These are phyloP conservation scores for Tenrec ecaudatus DNA, from an alignment of 2,113 vertebrate genomes.

Conservation along the genomic window DNA sequence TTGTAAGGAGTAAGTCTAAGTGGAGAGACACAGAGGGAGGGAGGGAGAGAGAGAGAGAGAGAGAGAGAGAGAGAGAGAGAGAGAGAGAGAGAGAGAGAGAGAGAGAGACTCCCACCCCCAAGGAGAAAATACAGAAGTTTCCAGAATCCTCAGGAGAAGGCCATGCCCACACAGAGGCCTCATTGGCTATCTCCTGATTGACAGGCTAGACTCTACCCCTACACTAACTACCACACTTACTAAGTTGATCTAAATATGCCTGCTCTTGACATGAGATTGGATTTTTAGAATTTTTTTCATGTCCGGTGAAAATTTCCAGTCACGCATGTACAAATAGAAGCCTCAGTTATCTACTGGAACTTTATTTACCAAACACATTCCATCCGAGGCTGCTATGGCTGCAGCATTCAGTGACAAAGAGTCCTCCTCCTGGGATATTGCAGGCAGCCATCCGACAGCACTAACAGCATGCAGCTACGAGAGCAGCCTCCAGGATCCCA, in stretches of 20 bases:
- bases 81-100: no score
- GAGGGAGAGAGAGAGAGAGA: no score
- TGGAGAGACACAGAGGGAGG: no score
- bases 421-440: background rate
- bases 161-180: no score
- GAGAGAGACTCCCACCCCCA: no score
- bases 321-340: background rate
- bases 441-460: background rate
- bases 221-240: background rate
- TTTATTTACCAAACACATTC: conserved; percentile 13
- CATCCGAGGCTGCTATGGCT: background rate
- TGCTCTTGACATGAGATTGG: background rate
- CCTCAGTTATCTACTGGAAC: background rate
- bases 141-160: no score
- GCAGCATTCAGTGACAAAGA: conserved; percentile 1
- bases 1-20: no score
- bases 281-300: background rate
- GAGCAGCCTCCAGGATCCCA: conserved; percentile 4
- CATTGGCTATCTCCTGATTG: no score
- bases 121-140: no score
- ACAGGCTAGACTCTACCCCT: no score
- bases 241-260: background rate
- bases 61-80: no score
- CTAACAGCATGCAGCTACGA: conserved; percentile 31
- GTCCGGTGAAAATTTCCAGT: background rate